Evolutionary conservation across 2,113 vertebrate species (phyloP).

Genomic region (Hemichromis elongatus): DNA sequence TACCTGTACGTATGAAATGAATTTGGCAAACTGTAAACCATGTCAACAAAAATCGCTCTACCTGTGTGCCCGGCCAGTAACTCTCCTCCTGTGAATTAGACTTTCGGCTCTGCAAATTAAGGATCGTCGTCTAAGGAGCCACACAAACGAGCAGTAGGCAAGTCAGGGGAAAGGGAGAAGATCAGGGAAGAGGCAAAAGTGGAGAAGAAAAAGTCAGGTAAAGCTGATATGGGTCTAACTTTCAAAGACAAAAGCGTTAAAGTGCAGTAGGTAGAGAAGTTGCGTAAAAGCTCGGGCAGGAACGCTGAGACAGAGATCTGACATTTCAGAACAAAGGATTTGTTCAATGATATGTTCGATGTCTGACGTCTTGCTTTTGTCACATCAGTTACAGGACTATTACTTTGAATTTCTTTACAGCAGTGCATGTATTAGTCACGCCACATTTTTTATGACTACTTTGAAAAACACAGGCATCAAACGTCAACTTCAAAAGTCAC

Average conservation of each 20-base stretch:
- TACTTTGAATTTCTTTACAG: not conserved
- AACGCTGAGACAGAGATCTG: not conserved
- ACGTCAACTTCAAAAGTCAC: not conserved
- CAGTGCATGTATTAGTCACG: not conserved
- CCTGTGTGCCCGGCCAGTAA: constrained; percentile 87
- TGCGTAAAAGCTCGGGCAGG: not conserved
- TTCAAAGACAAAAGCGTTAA: constrained; percentile 25
- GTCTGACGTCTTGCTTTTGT: not conserved
- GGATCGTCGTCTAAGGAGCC: constrained; percentile 81
- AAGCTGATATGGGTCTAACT: not conserved
- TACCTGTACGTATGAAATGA: not conserved
- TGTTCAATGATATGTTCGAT: not conserved
- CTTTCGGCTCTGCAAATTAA: constrained; percentile 93
- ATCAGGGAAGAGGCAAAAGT: constrained; percentile 31
- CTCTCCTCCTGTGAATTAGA: constrained; percentile 89
- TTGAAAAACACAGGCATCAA: not conserved
- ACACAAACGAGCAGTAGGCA: constrained; percentile 59
- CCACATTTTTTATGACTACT: not conserved
- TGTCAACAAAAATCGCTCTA: constrained; percentile 39
- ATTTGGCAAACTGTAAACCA: not conserved
- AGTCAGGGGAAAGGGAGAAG: constrained; percentile 53
- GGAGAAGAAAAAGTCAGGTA: not conserved
- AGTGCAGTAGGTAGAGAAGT: not conserved
- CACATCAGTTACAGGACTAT: not conserved
- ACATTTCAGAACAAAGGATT: not conserved